Evolutionary conservation across 2,113 vertebrate species (phyloP), one percentile per base, ranked within the genome.

Genomic region (Isurus oxyrinchus): DNA sequence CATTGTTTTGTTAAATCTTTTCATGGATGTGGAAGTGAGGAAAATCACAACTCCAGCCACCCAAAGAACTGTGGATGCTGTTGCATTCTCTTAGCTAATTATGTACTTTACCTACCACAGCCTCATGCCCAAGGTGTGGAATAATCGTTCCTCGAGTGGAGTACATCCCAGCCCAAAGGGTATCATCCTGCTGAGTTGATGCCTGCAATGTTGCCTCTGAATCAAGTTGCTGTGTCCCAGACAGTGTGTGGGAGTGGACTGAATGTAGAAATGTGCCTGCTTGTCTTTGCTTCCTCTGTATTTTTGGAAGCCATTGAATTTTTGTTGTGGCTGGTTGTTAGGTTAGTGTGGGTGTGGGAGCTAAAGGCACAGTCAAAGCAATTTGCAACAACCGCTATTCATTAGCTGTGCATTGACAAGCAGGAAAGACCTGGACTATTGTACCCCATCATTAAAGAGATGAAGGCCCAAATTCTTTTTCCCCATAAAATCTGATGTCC

Each of bases 271-370:
- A 93, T 61, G 55, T 93, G 55, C 57, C 40, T 14, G 31, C 88
- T 59, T 93, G 88, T n/a, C 88, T 61, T 93, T 57, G 19, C 55
- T 93, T 93, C 88, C 88, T 93, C 55, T 61, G 31, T 93, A n/a
- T 93, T 93, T 93, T 93, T 93, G 31, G 59, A 93, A 93, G 88
- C 59, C 88, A 61, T 35, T 93, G 55, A 59, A 35, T 90, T 13
- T 61, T 59, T 93, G 55, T 93, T 93, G 88, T 93, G 55, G 55
- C 88, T 59, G 27, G 88, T 59, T 35, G 88, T 61, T 90, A 53
- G 81, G 81, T 84, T 84, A 84, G 40, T 84, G 49, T 90, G 87
- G 53, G 87, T 13, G 88, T 93, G 55, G 88, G 57, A 93, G 55
- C 55, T 93, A 16, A 93, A 59, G 55, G 3, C 88, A 57, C 27